Base-by-base conservation (phyloP, 2,888 invertebrate genomes). In the Eupithecia subumbrata region DNA sequence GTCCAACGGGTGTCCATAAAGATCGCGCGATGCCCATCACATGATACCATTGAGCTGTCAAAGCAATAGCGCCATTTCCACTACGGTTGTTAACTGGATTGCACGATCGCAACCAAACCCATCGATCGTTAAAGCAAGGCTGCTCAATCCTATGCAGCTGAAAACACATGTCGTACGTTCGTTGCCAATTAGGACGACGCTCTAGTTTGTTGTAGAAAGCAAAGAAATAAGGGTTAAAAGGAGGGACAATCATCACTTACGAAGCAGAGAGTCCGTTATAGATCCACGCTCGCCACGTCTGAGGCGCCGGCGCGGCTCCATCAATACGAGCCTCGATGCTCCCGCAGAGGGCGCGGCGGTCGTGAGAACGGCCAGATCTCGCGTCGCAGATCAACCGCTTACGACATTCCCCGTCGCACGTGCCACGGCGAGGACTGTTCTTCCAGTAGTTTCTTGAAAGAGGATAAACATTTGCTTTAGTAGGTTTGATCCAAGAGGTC, bases 301-400 rank as follows among this genome's bases (percentile, higher is more conserved):
- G 97, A 75, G 96, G 93, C 73, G 94, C 88, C 56, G 94, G 96
- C 12, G 96, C 93, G 16, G 97, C 96, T 75, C 96, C 97, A 89
- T 98, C 98, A 82, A 98, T 97, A 83, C 98, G 96, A 25, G 97
- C 97, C 87, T 98, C 98, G 48, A 98, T 96, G 84, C 96, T 97
- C 78, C 97, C 97, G 89, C 98, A 98, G 76, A 98, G 96, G 74
- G 96, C 96, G 86, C 97, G 97, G 7, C 98, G 96, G 90, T 98
- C 98, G 88, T 98, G 98, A 72, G 98, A 98, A 69, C 98, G 96
- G 0, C 98, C 98, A 22, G 98, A 98, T 73, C 97, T 96, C 74
- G 98, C 96, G 91, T 98, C 98, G 88, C 98, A 98, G 56, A 98
- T 94, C 86, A 98, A 95, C 67, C 98, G 96, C 90, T 98, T 98